Base-by-base conservation (phyloP, 2,888 invertebrate species). In the Drosophila nigricruria region DNA sequence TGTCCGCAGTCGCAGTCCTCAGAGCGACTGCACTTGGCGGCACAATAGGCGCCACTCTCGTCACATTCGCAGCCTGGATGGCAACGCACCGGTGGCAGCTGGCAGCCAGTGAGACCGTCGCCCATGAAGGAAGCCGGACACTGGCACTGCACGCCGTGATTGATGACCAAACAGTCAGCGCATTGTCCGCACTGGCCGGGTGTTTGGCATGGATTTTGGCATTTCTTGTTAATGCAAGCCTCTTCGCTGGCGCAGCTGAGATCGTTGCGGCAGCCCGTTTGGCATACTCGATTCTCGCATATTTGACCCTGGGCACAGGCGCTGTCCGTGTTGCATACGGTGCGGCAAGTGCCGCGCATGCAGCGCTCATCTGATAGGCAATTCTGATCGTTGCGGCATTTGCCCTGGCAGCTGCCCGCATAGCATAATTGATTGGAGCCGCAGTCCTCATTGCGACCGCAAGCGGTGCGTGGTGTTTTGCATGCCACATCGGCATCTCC, bases 291-390 rank as follows among this genome's bases (percentile, higher is more conserved):
- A 86, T 96, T 97, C 92, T 97, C 96, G 89, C 98, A 98, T 83
- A 98, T 97, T 92, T 97, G 96, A 78, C 96, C 96, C 16, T 94
- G 94, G 23, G 95, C 95, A 89, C 98, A 98, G 69, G 96, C 95
- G 16, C 95, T 94, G 91, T 98, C 97, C 59, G 96, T 97, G 90
- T 97, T 98, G 90, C 98, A 98, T 34, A 98, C 95, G 2, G 96
- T 94, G 92, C 96, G 96, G 90, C 98, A 98, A 59, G 96, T 95
- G 49, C 97, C 97, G 62, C 95, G 94, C 77, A 97, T 95, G 92
- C 98, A 98, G 81, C 96, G 95, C 92, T 98, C 97, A 89, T 97
- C 97, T 18, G 96, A 95, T 74, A 97, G 93, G 90, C 98, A 98
- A 83, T 96, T 95, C 49, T 94, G 94, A 91, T 98, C 97, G 79